Percentiles rank a stretch among this genome's conserved stretches.
Conservation (phyloP, 2,888 invertebrate genomes). For the Lottia scabra region DNA sequence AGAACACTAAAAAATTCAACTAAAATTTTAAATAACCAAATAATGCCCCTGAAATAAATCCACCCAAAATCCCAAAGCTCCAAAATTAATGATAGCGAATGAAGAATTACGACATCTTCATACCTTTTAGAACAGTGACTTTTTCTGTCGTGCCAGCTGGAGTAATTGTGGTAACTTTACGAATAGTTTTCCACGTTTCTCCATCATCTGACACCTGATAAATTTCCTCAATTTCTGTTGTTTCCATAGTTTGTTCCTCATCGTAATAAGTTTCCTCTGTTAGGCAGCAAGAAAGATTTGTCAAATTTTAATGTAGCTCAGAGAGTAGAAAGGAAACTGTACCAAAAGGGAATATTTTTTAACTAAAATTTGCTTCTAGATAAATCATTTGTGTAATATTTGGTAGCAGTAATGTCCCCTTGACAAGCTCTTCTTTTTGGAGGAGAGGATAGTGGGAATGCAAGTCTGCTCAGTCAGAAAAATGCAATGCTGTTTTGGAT, state of each 20-base stretch:
- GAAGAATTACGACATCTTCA: too few relatives aligned
- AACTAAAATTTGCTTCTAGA: too few relatives aligned
- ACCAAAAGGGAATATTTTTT: too few relatives aligned
- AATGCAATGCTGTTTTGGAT: too few relatives aligned
- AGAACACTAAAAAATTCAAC: not conserved
- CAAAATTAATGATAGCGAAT: too few relatives aligned
- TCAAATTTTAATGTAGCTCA: too few relatives aligned
- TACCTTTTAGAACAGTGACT: constrained; percentile 57
- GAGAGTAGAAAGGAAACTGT: too few relatives aligned
- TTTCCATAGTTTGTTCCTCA: constrained; percentile 40
- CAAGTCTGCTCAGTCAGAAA: too few relatives aligned
- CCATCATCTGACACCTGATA: constrained; percentile 57
- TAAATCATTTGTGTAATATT: too few relatives aligned
- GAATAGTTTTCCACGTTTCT: constrained; percentile 55
- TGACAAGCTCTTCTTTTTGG: too few relatives aligned
- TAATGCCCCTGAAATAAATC: not conserved
- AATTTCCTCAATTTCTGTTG: constrained; percentile 56
- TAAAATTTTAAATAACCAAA: not conserved
- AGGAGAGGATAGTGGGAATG: too few relatives aligned
- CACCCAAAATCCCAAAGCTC: not conserved
- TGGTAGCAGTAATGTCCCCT: too few relatives aligned
- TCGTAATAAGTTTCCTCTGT: constrained; percentile 26
- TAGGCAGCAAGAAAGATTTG: constrained; percentile 15
- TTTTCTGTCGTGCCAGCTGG: constrained; percentile 50
- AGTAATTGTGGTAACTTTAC: constrained; percentile 58